Percentiles rank a stretch among this genome's conserved stretches.
Conservation (phyloP, 2,113 vertebrate species). For the Emydocephalus ijimae region DNA sequence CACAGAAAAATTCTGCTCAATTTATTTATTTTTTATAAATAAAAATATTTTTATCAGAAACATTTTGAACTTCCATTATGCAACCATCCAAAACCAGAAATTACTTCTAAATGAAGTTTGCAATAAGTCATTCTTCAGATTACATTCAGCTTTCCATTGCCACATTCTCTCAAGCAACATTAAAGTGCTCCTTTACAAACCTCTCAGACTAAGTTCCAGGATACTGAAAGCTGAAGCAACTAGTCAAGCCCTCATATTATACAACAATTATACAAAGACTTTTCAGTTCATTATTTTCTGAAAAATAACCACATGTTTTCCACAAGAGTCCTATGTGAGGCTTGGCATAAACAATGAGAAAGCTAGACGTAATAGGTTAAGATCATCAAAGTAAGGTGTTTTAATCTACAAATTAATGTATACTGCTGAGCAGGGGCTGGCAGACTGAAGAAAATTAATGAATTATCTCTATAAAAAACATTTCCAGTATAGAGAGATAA, state of each 20-base stretch:
- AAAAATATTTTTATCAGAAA: not conserved
- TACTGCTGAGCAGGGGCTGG: not conserved
- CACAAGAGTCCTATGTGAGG: not conserved
- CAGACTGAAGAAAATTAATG: not conserved
- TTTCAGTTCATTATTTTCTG: not conserved
- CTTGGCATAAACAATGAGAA: not conserved
- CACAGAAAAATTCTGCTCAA: not conserved
- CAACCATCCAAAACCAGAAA: not conserved
- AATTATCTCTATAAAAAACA: not conserved
- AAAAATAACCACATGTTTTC: not conserved
- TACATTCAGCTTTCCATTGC: not conserved
- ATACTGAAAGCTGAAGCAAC: not conserved
- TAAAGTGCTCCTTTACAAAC: not conserved
- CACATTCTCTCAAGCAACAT: not conserved
- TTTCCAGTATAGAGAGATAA: not conserved
- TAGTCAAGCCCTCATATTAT: not conserved
- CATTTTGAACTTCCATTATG: not conserved
- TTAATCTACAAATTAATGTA: not conserved
- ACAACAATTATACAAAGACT: not conserved
- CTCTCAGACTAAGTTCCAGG: not conserved
- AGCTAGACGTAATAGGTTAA: not conserved
- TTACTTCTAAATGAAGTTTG: not conserved
- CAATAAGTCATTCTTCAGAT: not conserved
- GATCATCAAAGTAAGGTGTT: not conserved
- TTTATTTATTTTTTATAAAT: not conserved